phyloP scores from a whole-genome alignment of 1,140 invertebrate species.

The Popillia japonica region DNA sequence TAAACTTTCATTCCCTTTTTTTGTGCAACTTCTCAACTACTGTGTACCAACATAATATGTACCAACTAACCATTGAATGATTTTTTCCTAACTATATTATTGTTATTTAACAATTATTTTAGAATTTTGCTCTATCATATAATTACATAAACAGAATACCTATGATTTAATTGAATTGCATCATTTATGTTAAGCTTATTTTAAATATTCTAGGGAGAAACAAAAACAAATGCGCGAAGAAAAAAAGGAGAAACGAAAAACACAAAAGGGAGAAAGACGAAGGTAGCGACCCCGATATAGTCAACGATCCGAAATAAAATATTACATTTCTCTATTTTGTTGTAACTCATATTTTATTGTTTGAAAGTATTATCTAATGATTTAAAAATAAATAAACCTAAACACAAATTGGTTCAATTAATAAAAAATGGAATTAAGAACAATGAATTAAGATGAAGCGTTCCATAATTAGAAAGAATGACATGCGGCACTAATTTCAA shows the following conservation, averaged over 20 bases:
- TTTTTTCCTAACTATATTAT: too few species aligned
- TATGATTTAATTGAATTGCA: too few species aligned
- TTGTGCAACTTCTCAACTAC: too few species aligned
- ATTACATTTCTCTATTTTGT: constrained; percentile 31
- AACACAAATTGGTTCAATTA: background rate
- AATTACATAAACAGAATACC: too few species aligned
- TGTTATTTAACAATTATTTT: too few species aligned
- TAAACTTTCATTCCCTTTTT: too few species aligned
- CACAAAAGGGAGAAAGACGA: constrained; percentile 83
- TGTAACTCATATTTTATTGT: constrained; percentile 17
- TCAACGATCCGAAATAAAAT: background rate
- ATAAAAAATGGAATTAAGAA: constrained; percentile 1
- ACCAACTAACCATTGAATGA: too few species aligned
- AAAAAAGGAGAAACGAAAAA: constrained; percentile 88
- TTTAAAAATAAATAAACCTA: constrained; percentile 27
- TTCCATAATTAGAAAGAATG: background rate
- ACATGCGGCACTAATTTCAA: background rate
- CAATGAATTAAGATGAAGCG: background rate
- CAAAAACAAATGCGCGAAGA: constrained; percentile 86
- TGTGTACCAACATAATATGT: too few species aligned
- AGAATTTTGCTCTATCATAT: too few species aligned
- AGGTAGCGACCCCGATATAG: constrained; percentile 71
- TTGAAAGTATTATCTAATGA: constrained; percentile 25
- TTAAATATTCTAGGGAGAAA: constrained; percentile 72
- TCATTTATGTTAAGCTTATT: too few species aligned